Conservation (phyloP, 2,797 vertebrate species). For the Parauchenoglanis punctatus region DNA sequence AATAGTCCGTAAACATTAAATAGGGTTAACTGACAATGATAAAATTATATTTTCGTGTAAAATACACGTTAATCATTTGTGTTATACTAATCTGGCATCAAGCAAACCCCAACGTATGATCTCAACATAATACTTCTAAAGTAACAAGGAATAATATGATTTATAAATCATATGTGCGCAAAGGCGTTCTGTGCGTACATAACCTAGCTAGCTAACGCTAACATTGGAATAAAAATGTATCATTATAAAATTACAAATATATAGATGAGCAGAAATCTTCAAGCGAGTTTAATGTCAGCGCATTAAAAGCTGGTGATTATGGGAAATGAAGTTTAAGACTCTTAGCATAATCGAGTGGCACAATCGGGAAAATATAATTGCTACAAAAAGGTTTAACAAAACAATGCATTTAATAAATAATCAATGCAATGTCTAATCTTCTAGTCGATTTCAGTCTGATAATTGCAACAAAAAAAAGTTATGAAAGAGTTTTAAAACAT, state of each 20-base stretch:
- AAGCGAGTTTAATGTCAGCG: not conserved
- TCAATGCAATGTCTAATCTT: too few species aligned
- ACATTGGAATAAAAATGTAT: too few species aligned
- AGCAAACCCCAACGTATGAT: not conserved
- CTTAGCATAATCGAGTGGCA: not conserved
- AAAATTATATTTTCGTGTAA: not conserved
- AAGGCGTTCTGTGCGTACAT: not conserved
- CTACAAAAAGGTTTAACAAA: not conserved
- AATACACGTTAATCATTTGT: not conserved
- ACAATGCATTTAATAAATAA: not conserved
- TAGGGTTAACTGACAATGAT: too few species aligned
- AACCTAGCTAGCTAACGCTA: not conserved
- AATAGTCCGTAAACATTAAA: not conserved
- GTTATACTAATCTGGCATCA: not conserved
- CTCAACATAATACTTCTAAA: not conserved
- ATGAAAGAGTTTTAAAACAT: not conserved
- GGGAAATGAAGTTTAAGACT: not conserved
- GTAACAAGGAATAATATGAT: too few species aligned
- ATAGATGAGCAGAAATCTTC: not conserved
- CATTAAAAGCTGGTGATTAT: not conserved
- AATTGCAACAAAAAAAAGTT: not conserved
- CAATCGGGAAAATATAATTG: not conserved
- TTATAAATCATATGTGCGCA: not conserved
- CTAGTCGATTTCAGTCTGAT: not conserved
- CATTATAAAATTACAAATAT: not conserved